Percentiles rank a stretch among this genome's conserved stretches.
Evolutionary conservation across 1,140 invertebrate genomes (phyloP).

Genomic region (Drosophila melanica): DNA sequence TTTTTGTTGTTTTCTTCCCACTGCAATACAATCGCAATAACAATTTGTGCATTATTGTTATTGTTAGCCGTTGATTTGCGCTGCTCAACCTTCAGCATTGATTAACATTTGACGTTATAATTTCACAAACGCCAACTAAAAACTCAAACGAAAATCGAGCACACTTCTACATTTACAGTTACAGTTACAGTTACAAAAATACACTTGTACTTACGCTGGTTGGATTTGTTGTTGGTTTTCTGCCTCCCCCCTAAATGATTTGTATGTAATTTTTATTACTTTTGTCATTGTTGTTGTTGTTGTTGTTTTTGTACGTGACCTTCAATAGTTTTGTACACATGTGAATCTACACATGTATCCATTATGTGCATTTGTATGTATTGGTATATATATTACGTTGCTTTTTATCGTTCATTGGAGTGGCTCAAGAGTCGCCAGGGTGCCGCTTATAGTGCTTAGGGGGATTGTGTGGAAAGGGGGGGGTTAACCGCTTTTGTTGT

Average conservation of each 20-base stretch:
- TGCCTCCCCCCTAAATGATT: constrained; percentile 38
- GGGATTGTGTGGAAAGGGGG: background rate
- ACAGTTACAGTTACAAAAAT: constrained; percentile 19
- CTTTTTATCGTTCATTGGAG: constrained; percentile 74
- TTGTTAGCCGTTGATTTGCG: constrained; percentile 53
- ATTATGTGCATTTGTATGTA: constrained; percentile 51
- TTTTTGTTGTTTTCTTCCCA: constrained; percentile 43
- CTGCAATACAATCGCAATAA: constrained; percentile 43
- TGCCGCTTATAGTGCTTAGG: constrained; percentile 3
- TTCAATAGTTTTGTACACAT: constrained; percentile 66
- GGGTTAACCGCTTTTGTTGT: constrained; percentile 22
- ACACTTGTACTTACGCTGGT: background rate
- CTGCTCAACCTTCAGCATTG: constrained; percentile 75
- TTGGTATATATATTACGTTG: constrained; percentile 58
- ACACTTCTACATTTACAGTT: constrained; percentile 26
- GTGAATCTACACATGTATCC: constrained; percentile 27
- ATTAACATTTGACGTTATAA: constrained; percentile 82
- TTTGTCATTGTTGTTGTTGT: constrained; percentile 47
- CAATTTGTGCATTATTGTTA: constrained; percentile 62
- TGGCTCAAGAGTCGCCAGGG: constrained; percentile 28
- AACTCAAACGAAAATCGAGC: constrained; percentile 60
- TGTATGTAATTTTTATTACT: constrained; percentile 38
- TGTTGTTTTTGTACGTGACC: constrained; percentile 70
- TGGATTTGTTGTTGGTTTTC: constrained; percentile 22
- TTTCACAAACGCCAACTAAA: constrained; percentile 72